phyloP scores from a whole-genome alignment of 2,797 vertebrate species.

The Acanthornis magna region DNA sequence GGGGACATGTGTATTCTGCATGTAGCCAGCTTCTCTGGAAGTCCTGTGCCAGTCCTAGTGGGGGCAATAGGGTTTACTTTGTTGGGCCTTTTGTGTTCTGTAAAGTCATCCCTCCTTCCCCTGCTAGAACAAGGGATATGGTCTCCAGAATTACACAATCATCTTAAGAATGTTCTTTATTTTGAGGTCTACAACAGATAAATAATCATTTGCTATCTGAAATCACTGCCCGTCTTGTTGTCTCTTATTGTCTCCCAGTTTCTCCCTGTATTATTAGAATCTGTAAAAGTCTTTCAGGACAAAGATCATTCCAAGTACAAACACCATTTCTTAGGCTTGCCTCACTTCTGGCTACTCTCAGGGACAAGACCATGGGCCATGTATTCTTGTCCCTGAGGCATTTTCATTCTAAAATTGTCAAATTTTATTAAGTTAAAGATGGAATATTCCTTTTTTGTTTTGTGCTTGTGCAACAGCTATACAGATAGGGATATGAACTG shows the following conservation, averaged over 20 bases:
- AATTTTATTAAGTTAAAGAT: not conserved
- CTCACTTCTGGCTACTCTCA: not conserved
- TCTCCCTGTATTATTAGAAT: not conserved
- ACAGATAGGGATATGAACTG: not conserved
- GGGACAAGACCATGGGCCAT: fast-evolving
- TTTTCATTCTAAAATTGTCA: not conserved
- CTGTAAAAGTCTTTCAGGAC: not conserved
- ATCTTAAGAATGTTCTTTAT: not conserved
- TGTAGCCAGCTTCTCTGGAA: not conserved
- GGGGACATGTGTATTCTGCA: not conserved
- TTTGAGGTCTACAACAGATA: not conserved
- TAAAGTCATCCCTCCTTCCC: not conserved
- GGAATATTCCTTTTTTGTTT: not conserved
- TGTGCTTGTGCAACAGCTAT: not conserved
- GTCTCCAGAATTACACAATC: not conserved
- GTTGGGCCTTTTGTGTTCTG: not conserved
- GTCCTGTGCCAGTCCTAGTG: not conserved
- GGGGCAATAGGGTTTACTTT: not conserved
- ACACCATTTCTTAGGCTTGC: not conserved
- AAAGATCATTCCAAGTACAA: fast-evolving
- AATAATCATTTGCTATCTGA: not conserved
- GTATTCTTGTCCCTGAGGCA: not conserved
- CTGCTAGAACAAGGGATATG: not conserved
- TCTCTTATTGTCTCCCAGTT: not conserved
- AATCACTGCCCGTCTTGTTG: not conserved